Percentiles rank a stretch among this genome's conserved stretches.
These are phyloP conservation scores for Dendronephthya gigantea DNA, from an alignment of 64 coral and sea anemone species.

Conservation along the genomic window DNA sequence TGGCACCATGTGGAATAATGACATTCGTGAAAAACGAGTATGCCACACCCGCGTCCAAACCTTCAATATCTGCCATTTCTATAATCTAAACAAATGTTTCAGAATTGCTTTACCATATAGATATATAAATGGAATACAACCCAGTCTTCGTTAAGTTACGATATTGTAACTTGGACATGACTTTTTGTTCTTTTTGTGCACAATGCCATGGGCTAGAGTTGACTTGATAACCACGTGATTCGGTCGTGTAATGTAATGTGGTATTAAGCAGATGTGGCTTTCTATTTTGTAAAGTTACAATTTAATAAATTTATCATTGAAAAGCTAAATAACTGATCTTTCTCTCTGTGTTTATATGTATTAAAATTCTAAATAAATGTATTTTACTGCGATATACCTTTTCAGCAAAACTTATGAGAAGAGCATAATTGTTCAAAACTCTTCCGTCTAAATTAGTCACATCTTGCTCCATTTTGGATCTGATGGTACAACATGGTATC, in stretches of 20 bases:
- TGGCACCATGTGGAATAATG: not conserved
- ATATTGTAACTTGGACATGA: too few relatives aligned
- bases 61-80: not conserved
- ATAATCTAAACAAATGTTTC: not conserved
- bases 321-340: too few relatives aligned
- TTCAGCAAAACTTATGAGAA: conserved; percentile 32
- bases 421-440: conserved; percentile 3
- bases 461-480: not conserved
- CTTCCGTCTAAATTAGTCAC: conserved; percentile 18
- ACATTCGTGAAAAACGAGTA: not conserved
- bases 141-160: too few relatives aligned
- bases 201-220: too few relatives aligned
- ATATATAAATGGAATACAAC: not conserved
- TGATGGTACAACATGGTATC: not conserved
- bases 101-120: not conserved
- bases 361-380: too few relatives aligned
- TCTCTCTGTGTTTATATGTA: too few relatives aligned
- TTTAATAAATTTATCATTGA: too few relatives aligned
- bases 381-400: conserved; percentile 14
- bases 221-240: too few relatives aligned
- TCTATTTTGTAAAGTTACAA: too few relatives aligned
- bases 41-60: not conserved
- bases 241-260: too few relatives aligned
- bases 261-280: too few relatives aligned
- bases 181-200: too few relatives aligned